Base-by-base conservation (phyloP, 2,113 vertebrate species). In the Diphyllodes magnificus region DNA sequence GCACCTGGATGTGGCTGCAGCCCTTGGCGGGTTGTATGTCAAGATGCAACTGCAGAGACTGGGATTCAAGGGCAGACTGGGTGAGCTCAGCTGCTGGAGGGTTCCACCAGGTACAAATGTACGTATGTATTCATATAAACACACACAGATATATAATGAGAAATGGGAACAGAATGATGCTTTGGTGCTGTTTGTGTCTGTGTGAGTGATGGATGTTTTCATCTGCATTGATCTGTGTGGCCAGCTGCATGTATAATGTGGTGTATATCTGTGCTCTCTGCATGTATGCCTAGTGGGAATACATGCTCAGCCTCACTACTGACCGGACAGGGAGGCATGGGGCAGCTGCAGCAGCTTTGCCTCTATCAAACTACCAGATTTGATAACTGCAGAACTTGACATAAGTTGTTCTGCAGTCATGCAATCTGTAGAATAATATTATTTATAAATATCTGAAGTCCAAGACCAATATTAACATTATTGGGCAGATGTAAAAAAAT, bases 11-110 rank as follows among this genome's bases (percentile, higher is more conserved):
- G 45, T 31, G 35, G 49, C 23, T 63, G 30, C 1, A 8, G 3
- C 12, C 8, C 9, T 49, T 70, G 10, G 3, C 2, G 10, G 6
- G 3, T 42, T 2, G 0, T 24, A 28, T 11, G 8, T 49, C 6
- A 3, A 40, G 20, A 8, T 4, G 2, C 10, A 76, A 10, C 28
- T 35, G 39, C 20, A 66, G 5, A 54, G 11, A 37, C 6, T 61
- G 37, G n/a, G 15, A 51, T 79, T 30, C 35, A 56, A n/a, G 21
- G 33, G 8, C 10, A 59, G 44, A 25, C 21, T 39, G 35, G 7
- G 3, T 33, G 31, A 82, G 10, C 20, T 63, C 23, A 82, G 28
- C 31, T 63, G 7, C 37, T 51, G 24, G 12, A 79, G 56, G 15
- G 25, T 31, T 47, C 7, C 7, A 53, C 5, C 20, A 37, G 11